Conservation (phyloP, 2,113 vertebrate species). For the Aphyosemion australe region DNA sequence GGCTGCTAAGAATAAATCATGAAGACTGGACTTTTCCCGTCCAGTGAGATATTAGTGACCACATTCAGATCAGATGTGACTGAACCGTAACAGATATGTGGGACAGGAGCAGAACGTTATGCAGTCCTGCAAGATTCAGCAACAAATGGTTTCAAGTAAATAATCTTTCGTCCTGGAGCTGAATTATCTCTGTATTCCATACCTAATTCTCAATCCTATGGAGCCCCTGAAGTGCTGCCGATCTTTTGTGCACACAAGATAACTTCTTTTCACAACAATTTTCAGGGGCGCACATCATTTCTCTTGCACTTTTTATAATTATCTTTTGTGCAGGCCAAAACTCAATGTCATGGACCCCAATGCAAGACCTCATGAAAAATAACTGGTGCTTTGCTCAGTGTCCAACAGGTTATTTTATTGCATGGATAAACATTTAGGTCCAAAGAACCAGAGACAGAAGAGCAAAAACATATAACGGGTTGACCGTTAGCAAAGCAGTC, state of each 20-base stretch:
- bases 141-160: too few species aligned
- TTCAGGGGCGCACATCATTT: neutral
- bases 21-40: conserved; percentile 13
- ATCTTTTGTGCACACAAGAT: too few species aligned
- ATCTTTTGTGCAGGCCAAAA: neutral
- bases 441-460: too few species aligned
- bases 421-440: too few species aligned
- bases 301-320: neutral
- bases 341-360: too few species aligned
- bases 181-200: neutral
- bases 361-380: too few species aligned
- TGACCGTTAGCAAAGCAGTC: too few species aligned
- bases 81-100: neutral
- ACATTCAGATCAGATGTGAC: conserved; percentile 19
- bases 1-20: conserved; percentile 14
- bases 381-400: too few species aligned
- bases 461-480: too few species aligned
- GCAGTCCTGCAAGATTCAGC: neutral
- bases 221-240: neutral
- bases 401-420: too few species aligned
- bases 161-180: too few species aligned
- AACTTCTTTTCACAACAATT: neutral
- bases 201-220: neutral
- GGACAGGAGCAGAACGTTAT: neutral
- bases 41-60: conserved; percentile 40